These are phyloP conservation scores for Pterophyllum scalare DNA, from an alignment of 2,113 vertebrate genomes.

Conservation along the genomic window DNA sequence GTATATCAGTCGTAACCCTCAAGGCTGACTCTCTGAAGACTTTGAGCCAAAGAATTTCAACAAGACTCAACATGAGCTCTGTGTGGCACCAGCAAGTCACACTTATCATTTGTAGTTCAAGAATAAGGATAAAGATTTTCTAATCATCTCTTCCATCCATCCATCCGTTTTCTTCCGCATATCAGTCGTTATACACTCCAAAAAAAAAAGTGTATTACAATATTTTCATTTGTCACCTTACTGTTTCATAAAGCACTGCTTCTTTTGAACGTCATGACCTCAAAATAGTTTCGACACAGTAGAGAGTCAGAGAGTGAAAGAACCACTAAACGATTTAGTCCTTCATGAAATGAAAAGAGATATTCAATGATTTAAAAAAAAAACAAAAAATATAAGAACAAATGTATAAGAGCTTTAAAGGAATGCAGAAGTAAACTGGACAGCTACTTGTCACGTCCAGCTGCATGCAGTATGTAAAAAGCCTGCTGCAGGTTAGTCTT, in stretches of 20 bases:
- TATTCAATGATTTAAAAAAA: background rate
- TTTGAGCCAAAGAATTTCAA: conserved; percentile 5
- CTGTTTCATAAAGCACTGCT: background rate
- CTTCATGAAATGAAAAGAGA: background rate
- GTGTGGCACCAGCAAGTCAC: background rate
- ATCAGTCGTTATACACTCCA: too few species aligned
- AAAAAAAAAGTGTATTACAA: background rate
- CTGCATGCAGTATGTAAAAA: background rate
- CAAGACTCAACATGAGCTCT: background rate
- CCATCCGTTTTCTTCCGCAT: too few species aligned
- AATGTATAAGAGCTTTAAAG: background rate
- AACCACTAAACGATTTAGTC: background rate
- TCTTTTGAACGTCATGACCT: background rate
- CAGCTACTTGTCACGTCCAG: background rate
- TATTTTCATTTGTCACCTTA: background rate
- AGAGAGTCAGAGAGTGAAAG: background rate
- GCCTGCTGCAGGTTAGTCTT: background rate
- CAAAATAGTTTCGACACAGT: background rate
- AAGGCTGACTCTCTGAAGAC: background rate
- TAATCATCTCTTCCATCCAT: background rate
- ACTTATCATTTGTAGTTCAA: background rate
- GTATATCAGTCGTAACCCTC: background rate
- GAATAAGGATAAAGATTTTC: background rate
- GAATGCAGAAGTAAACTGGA: background rate
- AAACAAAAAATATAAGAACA: background rate